phyloP scores from a whole-genome alignment of 1,140 invertebrate genomes.

The Magallana ariakensis region DNA sequence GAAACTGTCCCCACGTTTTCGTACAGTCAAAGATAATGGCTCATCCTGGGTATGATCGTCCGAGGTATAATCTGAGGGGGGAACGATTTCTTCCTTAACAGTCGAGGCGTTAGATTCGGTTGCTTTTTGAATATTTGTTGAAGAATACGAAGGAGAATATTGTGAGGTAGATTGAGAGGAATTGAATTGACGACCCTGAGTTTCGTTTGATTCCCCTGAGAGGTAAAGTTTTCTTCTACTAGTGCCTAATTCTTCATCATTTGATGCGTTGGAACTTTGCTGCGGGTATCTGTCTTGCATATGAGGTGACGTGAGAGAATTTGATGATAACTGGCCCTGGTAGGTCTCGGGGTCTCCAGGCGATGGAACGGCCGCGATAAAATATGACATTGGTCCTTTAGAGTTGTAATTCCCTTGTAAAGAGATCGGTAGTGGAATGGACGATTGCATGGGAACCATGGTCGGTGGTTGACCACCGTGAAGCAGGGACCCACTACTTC shows the following conservation, averaged over 20 bases:
- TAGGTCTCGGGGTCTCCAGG: background rate
- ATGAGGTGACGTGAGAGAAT: constrained; percentile 6
- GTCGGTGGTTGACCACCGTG: background rate
- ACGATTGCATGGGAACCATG: constrained; percentile 40
- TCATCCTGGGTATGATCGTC: constrained; percentile 60
- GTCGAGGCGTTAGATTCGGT: background rate
- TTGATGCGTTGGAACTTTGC: background rate
- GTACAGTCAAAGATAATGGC: constrained; percentile 62
- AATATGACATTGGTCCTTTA: constrained; percentile 45
- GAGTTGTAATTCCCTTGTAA: constrained; percentile 43
- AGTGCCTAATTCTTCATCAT: constrained; percentile 1
- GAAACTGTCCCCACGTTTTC: constrained; percentile 50
- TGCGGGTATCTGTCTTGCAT: background rate
- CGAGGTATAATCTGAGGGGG: constrained; percentile 42
- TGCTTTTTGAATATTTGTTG: background rate
- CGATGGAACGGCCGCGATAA: constrained; percentile 41
- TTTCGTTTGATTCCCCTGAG: constrained; percentile 35
- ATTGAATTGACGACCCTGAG: constrained; percentile 35
- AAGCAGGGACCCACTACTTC: constrained; percentile 21
- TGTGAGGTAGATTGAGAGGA: constrained; percentile 38
- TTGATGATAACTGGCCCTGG: background rate
- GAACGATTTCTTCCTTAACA: background rate
- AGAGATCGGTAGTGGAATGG: constrained; percentile 40
- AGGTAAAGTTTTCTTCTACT: constrained; percentile 12
- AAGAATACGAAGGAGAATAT: constrained; percentile 1